Evolutionary conservation across 1,140 invertebrate species (phyloP), one percentile per base, ranked within the genome.

Genomic region (Sminthurides bifidus): DNA sequence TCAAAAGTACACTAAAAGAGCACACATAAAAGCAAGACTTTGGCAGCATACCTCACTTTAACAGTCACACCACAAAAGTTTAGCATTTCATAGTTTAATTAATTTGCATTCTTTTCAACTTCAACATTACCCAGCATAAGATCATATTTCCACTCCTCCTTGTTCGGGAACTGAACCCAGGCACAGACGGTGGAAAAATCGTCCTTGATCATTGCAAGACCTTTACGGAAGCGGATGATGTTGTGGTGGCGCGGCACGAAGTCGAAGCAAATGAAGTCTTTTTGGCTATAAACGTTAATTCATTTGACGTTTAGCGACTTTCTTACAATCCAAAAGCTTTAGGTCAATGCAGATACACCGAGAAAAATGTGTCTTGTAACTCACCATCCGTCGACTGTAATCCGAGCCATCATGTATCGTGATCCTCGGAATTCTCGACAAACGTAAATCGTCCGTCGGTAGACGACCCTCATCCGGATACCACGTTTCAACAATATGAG

Each of bases 241-340:
- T 95, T 96, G 66, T 96, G 92, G 76, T 97, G 92, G 58, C 88
- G 79, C 0, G 90, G 87, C 12, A 96, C 81, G 70, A 98, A 94
- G 69, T 97, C 91, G 67, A 94, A 95, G 67, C 94, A 97, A 8
- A 96, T 81, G 67, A 88, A 97, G 79, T 97, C 93, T 67, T 94
- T 92, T 74, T 97, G 92, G 73, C 92, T 87, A 68, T 64, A 79
- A 76, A 60, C 54, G 53, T 27, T 29, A 49, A 10, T n/a, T n/a
- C 10, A 35, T 35, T 35, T 35, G n/a, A 10, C 33, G n/a, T n/a
- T 35, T 35, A 10, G 10, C n/a, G 8, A 10, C n/a, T 35, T 10
- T 35, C n/a, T 35, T 35, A 35, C 33, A 23, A 14, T 43, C 24
- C 8, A 43, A 43, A 14, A 21, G 41, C 8, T 43, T 10, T 43